phyloP scores from a whole-genome alignment of 2,113 vertebrate genomes.

The Apus apus region DNA sequence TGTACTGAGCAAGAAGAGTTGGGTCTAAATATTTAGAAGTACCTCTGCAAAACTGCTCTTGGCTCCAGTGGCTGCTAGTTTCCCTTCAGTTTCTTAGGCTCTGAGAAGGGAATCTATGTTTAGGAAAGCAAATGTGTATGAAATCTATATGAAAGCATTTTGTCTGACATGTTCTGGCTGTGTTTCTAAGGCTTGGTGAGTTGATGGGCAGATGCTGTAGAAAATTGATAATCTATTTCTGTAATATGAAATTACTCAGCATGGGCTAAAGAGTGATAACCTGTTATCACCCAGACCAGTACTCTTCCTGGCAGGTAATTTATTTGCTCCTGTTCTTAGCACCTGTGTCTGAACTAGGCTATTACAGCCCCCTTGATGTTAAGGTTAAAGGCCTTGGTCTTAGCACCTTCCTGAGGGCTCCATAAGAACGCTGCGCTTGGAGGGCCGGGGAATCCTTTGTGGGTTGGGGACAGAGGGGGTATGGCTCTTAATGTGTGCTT shows the following conservation, averaged over 20 bases:
- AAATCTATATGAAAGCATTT: background rate
- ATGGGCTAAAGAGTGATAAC: background rate
- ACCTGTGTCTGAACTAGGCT: background rate
- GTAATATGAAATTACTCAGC: background rate
- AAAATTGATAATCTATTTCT: background rate
- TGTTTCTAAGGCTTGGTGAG: background rate
- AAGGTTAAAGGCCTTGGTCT: background rate
- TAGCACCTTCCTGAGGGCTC: background rate
- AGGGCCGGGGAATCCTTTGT: background rate
- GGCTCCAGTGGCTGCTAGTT: background rate
- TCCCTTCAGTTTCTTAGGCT: background rate
- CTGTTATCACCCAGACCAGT: background rate
- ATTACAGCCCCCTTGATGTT: background rate
- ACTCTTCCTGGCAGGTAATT: background rate
- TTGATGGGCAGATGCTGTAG: background rate
- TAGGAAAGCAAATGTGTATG: background rate
- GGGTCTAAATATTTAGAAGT: background rate
- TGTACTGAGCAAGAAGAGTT: background rate
- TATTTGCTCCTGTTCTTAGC: background rate
- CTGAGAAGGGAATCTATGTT: background rate
- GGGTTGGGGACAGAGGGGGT: background rate
- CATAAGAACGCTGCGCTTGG: rapidly evolving
- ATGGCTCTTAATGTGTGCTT: background rate
- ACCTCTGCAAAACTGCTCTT: background rate
- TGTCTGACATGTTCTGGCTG: background rate